phyloP scores from a whole-genome alignment of 2,888 invertebrate species.

The Galeruca laticollis region DNA sequence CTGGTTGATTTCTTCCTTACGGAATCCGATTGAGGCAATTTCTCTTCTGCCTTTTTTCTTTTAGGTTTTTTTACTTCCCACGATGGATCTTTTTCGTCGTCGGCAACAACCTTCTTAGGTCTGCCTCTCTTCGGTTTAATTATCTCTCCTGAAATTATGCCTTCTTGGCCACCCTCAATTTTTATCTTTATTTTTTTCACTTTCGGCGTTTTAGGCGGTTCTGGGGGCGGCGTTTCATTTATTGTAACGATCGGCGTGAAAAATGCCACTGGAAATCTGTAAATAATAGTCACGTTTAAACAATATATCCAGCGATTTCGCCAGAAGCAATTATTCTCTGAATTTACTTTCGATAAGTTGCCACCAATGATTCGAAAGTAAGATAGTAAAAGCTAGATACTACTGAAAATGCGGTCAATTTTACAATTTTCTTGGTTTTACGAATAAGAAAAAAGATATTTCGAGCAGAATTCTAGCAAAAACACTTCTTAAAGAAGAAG shows the following conservation, averaged over 20 bases:
- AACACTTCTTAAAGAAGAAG: too few relatives aligned
- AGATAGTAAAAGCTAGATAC: too few relatives aligned
- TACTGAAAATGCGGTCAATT: too few relatives aligned
- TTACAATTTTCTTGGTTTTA: too few relatives aligned
- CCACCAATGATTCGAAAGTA: too few relatives aligned
- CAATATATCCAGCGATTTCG: not conserved
- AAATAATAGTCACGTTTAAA: conserved; percentile 47
- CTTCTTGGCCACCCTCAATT: conserved; percentile 44
- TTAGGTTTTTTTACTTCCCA: conserved; percentile 31
- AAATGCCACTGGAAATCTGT: conserved; percentile 59
- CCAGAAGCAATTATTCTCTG: conserved; percentile 2
- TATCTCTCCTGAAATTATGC: conserved; percentile 47
- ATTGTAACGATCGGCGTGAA: conserved; percentile 61
- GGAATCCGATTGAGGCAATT: conserved; percentile 16
- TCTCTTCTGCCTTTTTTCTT: conserved; percentile 29
- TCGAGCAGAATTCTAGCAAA: too few relatives aligned
- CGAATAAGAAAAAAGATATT: too few relatives aligned
- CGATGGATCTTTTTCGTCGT: conserved; percentile 35
- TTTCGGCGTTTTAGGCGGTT: conserved; percentile 39
- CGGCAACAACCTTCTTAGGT: conserved; percentile 26
- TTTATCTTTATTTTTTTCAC: conserved; percentile 48
- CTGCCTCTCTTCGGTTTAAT: conserved; percentile 44
- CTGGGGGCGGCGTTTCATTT: conserved; percentile 52
- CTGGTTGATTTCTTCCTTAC: conserved; percentile 18
- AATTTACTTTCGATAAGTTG: not conserved